Conservation (phyloP, 2,888 invertebrate genomes). For the Bruchidius siliquastri region DNA sequence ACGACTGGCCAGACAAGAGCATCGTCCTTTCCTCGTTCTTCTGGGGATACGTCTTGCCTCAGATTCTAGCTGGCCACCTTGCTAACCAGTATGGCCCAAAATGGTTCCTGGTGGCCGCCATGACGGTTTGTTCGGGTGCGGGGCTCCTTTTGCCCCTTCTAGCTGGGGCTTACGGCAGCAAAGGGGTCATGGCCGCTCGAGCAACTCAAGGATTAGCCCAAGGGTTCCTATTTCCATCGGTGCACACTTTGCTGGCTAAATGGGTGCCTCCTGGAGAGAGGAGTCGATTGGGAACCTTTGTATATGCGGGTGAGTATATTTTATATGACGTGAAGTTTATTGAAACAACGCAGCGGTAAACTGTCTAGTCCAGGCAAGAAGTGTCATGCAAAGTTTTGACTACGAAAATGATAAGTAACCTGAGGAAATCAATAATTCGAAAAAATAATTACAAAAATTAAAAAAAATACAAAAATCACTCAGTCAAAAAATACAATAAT, state of each 20-base stretch:
- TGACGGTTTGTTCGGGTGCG: conserved; percentile 59
- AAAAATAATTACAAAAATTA: too few species aligned
- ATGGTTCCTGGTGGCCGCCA: conserved; percentile 55
- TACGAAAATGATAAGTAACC: too few species aligned
- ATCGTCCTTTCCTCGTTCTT: conserved; percentile 71
- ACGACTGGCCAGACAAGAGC: conserved; percentile 53
- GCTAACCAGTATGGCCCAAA: conserved; percentile 73
- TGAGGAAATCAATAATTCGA: too few species aligned
- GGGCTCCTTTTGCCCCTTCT: conserved; percentile 65
- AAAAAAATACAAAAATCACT: too few species aligned
- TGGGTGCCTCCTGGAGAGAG: conserved; percentile 71
- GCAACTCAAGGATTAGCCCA: conserved; percentile 71
- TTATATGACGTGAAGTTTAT: too few species aligned
- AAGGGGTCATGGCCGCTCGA: conserved; percentile 60
- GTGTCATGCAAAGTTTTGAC: too few species aligned
- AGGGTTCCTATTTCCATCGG: conserved; percentile 67
- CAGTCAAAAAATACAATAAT: too few species aligned
- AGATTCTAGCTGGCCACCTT: conserved; percentile 66
- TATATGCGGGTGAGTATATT: conserved; percentile 52
- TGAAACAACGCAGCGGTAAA: too few species aligned
- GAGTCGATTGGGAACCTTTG: conserved; percentile 63
- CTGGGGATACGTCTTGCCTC: conserved; percentile 74
- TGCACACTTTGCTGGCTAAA: conserved; percentile 70
- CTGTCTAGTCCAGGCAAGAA: too few species aligned
- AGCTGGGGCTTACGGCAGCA: conserved; percentile 61